Percentiles rank a stretch among this genome's conserved stretches.
phyloP scores from a whole-genome alignment of 2,797 vertebrate genomes.

The Zalophus californianus region DNA sequence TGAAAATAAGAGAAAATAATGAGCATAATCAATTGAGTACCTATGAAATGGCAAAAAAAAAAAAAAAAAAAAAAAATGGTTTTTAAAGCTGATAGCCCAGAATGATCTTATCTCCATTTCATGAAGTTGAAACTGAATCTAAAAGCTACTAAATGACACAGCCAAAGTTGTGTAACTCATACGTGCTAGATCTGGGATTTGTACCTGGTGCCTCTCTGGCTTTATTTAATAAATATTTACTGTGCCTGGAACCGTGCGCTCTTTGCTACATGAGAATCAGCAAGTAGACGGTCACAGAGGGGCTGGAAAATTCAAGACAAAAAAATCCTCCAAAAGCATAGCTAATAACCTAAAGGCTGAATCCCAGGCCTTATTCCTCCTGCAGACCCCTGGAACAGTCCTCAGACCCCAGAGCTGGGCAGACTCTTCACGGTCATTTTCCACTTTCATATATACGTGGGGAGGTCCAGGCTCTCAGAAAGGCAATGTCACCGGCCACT shows the following conservation, averaged over 20 bases:
- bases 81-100: background rate
- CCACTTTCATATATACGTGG: background rate
- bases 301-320: background rate
- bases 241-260: background rate
- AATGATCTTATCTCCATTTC: slow-evolving; percentile 3
- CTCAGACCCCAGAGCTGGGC: background rate
- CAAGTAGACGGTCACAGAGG: background rate
- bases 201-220: background rate
- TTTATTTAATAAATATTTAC: background rate
- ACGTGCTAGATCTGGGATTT: background rate
- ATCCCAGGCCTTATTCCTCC: background rate
- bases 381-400: background rate
- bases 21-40: background rate
- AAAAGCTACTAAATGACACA: background rate
- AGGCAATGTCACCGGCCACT: background rate
- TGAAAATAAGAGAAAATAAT: slow-evolving; percentile 38
- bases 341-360: background rate
- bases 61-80: background rate
- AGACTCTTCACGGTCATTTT: background rate
- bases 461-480: background rate
- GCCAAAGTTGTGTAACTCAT: background rate
- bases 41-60: background rate
- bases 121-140: background rate
- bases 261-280: background rate
- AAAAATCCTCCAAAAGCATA: background rate